Conservation (phyloP, 2,888 invertebrate species). For the Pseudanteris insignis region DNA sequence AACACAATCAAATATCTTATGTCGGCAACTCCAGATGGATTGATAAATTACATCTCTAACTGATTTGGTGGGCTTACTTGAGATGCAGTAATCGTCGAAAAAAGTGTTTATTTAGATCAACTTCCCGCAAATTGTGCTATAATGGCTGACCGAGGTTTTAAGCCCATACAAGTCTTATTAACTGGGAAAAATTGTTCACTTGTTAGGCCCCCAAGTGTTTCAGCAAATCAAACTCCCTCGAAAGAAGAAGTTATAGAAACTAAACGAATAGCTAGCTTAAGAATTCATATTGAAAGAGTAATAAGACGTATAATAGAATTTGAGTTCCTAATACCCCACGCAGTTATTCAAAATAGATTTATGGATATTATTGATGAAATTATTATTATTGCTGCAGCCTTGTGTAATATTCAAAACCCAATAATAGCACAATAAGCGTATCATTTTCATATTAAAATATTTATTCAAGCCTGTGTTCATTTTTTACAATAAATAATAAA, state of each 20-base stretch:
- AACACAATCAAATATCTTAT: constrained; percentile 55
- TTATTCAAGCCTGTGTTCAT: too few relatives aligned
- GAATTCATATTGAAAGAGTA: constrained; percentile 47
- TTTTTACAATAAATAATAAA: too few relatives aligned
- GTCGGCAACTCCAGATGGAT: constrained; percentile 48
- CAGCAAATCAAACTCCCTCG: background rate
- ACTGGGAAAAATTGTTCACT: constrained; percentile 19
- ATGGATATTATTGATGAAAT: constrained; percentile 9
- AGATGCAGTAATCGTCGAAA: constrained; percentile 15
- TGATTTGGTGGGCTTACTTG: constrained; percentile 16
- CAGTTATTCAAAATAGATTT: background rate
- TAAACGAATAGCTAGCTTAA: constrained; percentile 21
- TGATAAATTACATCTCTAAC: constrained; percentile 22
- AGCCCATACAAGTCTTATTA: constrained; percentile 36
- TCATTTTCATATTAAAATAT: too few relatives aligned
- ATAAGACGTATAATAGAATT: constrained; percentile 46
- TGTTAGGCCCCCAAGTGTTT: constrained; percentile 41
- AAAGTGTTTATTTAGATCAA: constrained; percentile 13
- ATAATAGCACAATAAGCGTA: constrained; percentile 7
- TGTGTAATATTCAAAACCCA: constrained; percentile 16
- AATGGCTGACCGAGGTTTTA: constrained; percentile 44
- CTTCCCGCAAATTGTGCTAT: constrained; percentile 12
- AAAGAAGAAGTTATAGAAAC: constrained; percentile 24
- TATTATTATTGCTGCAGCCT: constrained; percentile 12
- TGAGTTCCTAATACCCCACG: constrained; percentile 43